Percentiles rank a stretch among this genome's conserved stretches.
phyloP scores from a whole-genome alignment of 2,888 invertebrate genomes.

The Tiphia femorata region DNA sequence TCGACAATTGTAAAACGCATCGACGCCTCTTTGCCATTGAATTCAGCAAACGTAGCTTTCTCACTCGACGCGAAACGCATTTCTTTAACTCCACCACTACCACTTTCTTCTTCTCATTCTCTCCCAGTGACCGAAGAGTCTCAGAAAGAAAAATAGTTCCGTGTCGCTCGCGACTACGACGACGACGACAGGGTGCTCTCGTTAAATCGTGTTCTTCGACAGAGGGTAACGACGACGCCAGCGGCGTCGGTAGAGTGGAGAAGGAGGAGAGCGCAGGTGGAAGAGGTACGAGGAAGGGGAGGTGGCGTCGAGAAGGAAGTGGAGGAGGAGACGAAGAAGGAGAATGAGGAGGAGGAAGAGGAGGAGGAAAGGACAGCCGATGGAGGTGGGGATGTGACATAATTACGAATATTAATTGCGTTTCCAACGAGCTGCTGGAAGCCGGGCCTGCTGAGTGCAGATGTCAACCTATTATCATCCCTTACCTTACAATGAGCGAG shows the following conservation, averaged over 20 bases:
- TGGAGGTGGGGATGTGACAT: slow-evolving; percentile 51
- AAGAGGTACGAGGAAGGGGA: neutral
- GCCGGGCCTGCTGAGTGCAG: slow-evolving; percentile 65
- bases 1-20: too few relatives aligned
- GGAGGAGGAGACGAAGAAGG: neutral
- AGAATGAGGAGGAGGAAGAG: neutral
- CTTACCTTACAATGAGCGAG: slow-evolving; percentile 56
- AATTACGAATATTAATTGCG: slow-evolving; percentile 68
- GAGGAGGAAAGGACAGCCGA: slow-evolving; percentile 9
- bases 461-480: slow-evolving; percentile 69
- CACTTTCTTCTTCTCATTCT: too few relatives aligned
- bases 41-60: too few relatives aligned
- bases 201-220: slow-evolving; percentile 51
- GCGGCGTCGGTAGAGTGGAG: slow-evolving; percentile 23
- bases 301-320: slow-evolving; percentile 5
- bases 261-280: slow-evolving; percentile 6
- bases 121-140: neutral
- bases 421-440: slow-evolving; percentile 58
- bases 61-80: too few relatives aligned
- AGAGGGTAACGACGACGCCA: too few relatives aligned
- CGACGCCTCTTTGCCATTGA: too few relatives aligned
- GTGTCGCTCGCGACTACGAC: slow-evolving; percentile 4
- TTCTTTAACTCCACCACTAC: too few relatives aligned
- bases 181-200: slow-evolving; percentile 53
- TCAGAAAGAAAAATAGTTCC: too few relatives aligned